Percentiles rank a stretch among this genome's conserved stretches.
These are phyloP conservation scores for Sarcoramphus papa DNA, from an alignment of 2,797 vertebrate genomes.

Conservation along the genomic window DNA sequence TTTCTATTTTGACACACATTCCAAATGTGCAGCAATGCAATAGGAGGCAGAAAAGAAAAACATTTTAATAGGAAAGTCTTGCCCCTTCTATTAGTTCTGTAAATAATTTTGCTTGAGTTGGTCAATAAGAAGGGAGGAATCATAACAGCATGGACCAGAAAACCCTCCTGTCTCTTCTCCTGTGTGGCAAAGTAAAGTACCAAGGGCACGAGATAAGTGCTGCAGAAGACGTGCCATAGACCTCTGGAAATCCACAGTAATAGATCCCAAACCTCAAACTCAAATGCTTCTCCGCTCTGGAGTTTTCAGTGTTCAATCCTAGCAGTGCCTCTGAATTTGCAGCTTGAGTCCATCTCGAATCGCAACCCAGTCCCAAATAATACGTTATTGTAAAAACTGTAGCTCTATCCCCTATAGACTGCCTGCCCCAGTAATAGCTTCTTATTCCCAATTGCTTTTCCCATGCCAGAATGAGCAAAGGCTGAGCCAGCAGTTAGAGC, in stretches of 20 bases:
- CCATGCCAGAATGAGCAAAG: conserved; percentile 17
- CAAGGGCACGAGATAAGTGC: not conserved
- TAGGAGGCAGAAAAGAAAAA: not conserved
- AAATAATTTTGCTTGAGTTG: not conserved
- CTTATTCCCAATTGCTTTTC: conserved; percentile 56
- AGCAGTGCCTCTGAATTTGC: conserved; percentile 12
- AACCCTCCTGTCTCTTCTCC: not conserved
- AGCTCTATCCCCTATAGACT: conserved; percentile 38
- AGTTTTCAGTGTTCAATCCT: conserved; percentile 33
- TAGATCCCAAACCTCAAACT: not conserved
- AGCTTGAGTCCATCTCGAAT: conserved; percentile 35
- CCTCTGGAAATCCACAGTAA: not conserved
- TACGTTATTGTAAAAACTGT: conserved; percentile 31
- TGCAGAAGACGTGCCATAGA: not conserved
- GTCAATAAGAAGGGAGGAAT: not conserved
- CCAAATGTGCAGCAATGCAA: not conserved
- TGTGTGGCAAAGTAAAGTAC: not conserved
- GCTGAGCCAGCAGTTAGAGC: conserved; percentile 34
- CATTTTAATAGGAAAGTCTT: not conserved
- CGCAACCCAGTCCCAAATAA: conserved; percentile 21
- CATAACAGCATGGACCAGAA: not conserved
- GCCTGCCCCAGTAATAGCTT: conserved; percentile 43
- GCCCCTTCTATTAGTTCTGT: not conserved
- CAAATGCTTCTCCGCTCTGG: not conserved
- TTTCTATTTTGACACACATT: not conserved